phyloP scores from a whole-genome alignment of 2,888 invertebrate species.

The Mylabris sibirica region DNA sequence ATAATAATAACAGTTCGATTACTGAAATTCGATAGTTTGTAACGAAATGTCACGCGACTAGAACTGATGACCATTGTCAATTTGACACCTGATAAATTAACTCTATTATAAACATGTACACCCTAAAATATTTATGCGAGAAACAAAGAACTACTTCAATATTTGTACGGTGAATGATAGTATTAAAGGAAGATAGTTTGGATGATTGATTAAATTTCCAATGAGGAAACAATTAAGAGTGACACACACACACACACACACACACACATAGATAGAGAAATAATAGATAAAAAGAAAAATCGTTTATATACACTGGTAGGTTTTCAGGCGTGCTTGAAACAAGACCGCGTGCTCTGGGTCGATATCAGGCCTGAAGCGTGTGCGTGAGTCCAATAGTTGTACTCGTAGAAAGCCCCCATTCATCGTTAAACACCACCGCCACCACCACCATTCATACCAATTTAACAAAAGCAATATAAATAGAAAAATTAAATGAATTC shows the following conservation, averaged over 20 bases:
- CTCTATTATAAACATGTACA: conserved; percentile 30
- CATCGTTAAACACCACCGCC: neutral
- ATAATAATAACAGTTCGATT: neutral
- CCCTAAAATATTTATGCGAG: conserved; percentile 3
- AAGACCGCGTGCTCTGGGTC: conserved; percentile 39
- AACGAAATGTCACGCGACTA: conserved; percentile 47
- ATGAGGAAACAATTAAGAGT: neutral
- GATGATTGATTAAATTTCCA: neutral
- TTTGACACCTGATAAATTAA: conserved; percentile 55
- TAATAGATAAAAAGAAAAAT: neutral
- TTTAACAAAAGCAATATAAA: neutral
- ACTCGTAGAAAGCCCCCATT: conserved; percentile 18
- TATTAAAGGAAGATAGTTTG: conserved; percentile 3
- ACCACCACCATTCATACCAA: conserved; percentile 9
- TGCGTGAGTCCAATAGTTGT: conserved; percentile 43
- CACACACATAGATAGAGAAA: too few species aligned
- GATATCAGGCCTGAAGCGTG: conserved; percentile 42
- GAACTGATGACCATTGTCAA: conserved; percentile 54
- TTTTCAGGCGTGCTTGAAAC: conserved; percentile 32
- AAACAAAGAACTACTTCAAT: conserved; percentile 19
- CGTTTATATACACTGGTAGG: conserved; percentile 16
- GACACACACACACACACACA: neutral
- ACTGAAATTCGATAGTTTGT: conserved; percentile 28
- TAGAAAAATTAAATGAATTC: neutral
- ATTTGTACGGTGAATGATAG: neutral